Base-by-base conservation (phyloP, 1,140 invertebrate species). In the Tetragnatha versicolor region DNA sequence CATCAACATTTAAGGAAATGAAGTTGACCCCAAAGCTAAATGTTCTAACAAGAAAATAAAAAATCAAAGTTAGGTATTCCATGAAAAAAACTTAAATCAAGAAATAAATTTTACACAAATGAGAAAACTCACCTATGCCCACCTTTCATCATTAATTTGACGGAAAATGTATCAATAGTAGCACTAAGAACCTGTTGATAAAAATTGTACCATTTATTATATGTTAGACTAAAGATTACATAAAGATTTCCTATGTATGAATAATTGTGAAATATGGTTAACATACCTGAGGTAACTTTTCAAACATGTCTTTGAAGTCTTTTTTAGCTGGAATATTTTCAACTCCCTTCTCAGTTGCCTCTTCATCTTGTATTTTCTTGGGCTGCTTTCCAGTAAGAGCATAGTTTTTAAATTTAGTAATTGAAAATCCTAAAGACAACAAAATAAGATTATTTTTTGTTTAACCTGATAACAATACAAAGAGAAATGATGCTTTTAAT, bases 91-190 rank as follows among this genome's bases (percentile, higher is more conserved):
- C 12, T 29, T 58, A 58, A 58, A 29, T 12, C 25, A 35, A 31
- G 39, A 31, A 68, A 29, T 29, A 31, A 47, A 6, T 68, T 20
- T 10, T 55, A 1, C 17, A 25, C 51, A 1, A 60, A 60, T 25
- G 10, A n/a, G n/a, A n/a, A n/a, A 77, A 51, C 25, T 65, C 37
- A 79, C 68, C 76, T 65, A 9, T 80, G 60, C 20, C 79, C 79
- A 35, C 69, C 79, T 75, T 75, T 60, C 68, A 65, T 80, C 79
- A 80, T 80, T 33, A 80, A 20, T 61, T 80, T 80, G 2, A 80
- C 49, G 31, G 79, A 70, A 79, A 73, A 81, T 27, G 31, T 35
- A 33, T 66, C 63, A 65, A 81, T 27, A 5, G 42, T 29, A 53
- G 63, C 25, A 49, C n/a, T n/a, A n/a, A n/a, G n/a, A n/a, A n/a